Evolutionary conservation across 2,113 vertebrate genomes (phyloP), one percentile per base, ranked within the genome.

Genomic region (Erinaceus europaeus): DNA sequence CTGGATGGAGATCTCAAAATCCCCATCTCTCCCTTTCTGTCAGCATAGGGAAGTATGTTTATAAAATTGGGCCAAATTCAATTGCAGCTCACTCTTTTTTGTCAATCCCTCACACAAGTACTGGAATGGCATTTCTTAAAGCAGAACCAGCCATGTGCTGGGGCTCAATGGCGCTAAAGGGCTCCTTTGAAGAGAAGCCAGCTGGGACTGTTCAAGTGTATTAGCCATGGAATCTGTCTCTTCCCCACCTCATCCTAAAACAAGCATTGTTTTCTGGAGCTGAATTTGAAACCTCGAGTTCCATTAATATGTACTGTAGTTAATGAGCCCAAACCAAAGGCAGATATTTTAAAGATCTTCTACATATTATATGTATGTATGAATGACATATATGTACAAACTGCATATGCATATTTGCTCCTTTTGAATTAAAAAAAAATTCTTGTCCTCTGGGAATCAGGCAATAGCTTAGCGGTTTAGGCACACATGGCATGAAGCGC

Each of bases 101-200:
- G 17, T 12, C 18, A 9, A 29, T 9, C 34, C 13, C 38, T 46
- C 15, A 23, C 17, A 1, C 13, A 38, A 1, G 3, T 4, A 1
- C 11, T 53, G 6, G 18, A 23, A 7, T 11, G n/a, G 64, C 40
- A 86, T 38, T 29, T 29, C 48, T 34, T 8, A 57, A 38, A 34
- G 23, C 11, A 48, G 44, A 46, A 29, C 18, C 38, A 8, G 18
- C 3, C 2, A 1, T 15, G 50, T 34, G 20, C 1, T 53, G 36
- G 18, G 52, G 8, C 12, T 1, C 25, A 6, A 8, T 12, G 34
- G 14, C 13, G 36, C 10, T 52, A 21, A 52, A 62, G 38, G 36
- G 34, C 42, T 29, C 52, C 4, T 34, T 14, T 40, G 27, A 53
- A 73, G 52, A 18, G 18, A 4, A 40, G 14, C 14, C 25, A 4